phyloP scores from a whole-genome alignment of 2,113 vertebrate species.

The Tachysurus fulvidraco region DNA sequence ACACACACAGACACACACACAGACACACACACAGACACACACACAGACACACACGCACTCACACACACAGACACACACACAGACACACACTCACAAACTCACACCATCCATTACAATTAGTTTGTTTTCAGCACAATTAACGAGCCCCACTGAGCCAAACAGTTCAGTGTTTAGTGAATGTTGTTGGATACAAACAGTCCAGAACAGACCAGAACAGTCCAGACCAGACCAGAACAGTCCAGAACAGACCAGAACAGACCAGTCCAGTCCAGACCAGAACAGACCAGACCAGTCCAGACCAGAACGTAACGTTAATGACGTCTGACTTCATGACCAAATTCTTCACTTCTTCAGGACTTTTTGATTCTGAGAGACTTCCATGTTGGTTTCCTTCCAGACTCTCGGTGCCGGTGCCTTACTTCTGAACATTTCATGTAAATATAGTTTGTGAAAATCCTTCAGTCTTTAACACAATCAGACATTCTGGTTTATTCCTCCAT shows the following conservation, averaged over 20 bases:
- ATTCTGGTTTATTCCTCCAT: neutral
- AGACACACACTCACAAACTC: no score
- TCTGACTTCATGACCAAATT: neutral
- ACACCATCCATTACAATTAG: no score
- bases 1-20: no score
- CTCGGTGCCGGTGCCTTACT: conserved; percentile 71
- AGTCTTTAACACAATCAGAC: neutral
- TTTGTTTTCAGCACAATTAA: neutral
- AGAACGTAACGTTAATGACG: neutral
- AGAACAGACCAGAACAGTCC: no score
- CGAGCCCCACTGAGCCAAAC: neutral
- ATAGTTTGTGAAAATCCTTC: neutral
- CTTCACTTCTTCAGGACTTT: neutral
- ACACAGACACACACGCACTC: no score
- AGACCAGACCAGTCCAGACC: neutral
- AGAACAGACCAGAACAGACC: neutral
- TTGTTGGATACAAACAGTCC: no score
- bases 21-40: neutral
- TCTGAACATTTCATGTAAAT: conserved; percentile 63
- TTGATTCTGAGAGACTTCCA: conserved; percentile 48
- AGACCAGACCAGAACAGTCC: neutral
- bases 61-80: neutral
- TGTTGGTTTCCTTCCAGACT: conserved; percentile 44
- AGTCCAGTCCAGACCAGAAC: neutral
- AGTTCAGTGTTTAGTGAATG: neutral